These are phyloP conservation scores for Hydrotaea cyrtoneurina DNA, from an alignment of 2,888 invertebrate species.

Conservation along the genomic window DNA sequence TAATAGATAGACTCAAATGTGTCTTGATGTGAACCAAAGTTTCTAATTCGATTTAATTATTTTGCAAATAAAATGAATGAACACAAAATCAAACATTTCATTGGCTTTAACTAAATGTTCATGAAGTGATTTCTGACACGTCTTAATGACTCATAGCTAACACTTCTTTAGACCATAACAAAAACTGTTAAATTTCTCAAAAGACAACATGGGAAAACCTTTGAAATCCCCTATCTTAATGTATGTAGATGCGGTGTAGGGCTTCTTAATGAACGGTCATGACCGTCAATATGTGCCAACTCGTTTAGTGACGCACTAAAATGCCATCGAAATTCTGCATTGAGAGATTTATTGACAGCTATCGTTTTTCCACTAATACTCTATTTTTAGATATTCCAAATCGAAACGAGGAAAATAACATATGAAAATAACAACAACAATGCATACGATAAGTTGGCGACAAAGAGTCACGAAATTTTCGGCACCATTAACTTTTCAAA, in stretches of 20 bases:
- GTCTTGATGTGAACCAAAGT: no score
- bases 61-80: no score
- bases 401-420: not conserved
- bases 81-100: no score
- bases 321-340: not conserved
- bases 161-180: no score
- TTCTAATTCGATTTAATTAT: no score
- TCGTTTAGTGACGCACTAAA: slow-evolving; percentile 22
- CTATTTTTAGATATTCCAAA: slow-evolving; percentile 17
- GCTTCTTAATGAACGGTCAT: not conserved
- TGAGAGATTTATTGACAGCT: slow-evolving; percentile 1
- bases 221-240: no score
- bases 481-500: slow-evolving; percentile 22
- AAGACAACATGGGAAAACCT: not conserved
- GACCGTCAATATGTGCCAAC: not conserved
- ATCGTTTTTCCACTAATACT: not conserved
- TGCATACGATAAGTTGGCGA: slow-evolving; percentile 3
- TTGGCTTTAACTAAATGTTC: no score
- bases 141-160: no score
- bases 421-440: slow-evolving; percentile 3
- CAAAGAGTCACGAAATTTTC: not conserved
- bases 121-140: no score
- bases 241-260: no score
- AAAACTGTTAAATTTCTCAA: no score
- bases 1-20: no score